phyloP scores from a whole-genome alignment of 2,113 vertebrate genomes.

The Trichechus manatus region DNA sequence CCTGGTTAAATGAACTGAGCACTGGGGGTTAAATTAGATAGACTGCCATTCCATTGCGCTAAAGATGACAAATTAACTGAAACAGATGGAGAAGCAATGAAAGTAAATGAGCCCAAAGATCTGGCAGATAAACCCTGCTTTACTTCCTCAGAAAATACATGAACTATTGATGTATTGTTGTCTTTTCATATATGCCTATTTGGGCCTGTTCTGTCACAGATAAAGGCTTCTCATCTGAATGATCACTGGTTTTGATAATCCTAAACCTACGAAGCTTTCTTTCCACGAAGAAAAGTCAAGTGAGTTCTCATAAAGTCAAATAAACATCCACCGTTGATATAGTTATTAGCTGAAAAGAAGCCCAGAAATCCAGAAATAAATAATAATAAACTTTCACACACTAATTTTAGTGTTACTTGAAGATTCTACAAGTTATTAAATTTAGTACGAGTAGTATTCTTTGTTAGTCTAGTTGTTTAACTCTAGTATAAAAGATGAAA shows the following conservation, averaged over 20 bases:
- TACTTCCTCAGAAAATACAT: slow-evolving; percentile 1
- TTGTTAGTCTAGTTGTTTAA: neutral
- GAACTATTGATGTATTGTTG: neutral
- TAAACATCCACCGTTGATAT: neutral
- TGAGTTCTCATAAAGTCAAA: neutral
- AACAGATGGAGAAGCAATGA: slow-evolving; percentile 31
- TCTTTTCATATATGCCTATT: neutral
- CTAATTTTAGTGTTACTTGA: neutral
- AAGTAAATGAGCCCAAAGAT: slow-evolving; percentile 55
- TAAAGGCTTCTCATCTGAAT: neutral
- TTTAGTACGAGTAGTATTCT: neutral
- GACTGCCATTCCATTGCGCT: neutral
- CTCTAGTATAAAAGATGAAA: neutral
- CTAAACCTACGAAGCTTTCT: neutral
- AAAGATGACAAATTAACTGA: slow-evolving; percentile 43
- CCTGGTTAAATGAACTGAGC: slow-evolving; percentile 55
- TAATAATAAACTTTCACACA: neutral
- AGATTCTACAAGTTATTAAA: neutral
- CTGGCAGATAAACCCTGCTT: slow-evolving; percentile 57
- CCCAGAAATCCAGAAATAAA: neutral
- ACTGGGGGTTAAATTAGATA: slow-evolving; percentile 37
- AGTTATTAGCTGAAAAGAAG: neutral
- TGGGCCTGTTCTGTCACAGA: neutral
- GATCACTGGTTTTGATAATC: neutral
- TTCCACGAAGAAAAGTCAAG: neutral